Evolutionary conservation across 2,113 vertebrate species (phyloP), one percentile per base, ranked within the genome.

Genomic region (Melospiza georgiana): DNA sequence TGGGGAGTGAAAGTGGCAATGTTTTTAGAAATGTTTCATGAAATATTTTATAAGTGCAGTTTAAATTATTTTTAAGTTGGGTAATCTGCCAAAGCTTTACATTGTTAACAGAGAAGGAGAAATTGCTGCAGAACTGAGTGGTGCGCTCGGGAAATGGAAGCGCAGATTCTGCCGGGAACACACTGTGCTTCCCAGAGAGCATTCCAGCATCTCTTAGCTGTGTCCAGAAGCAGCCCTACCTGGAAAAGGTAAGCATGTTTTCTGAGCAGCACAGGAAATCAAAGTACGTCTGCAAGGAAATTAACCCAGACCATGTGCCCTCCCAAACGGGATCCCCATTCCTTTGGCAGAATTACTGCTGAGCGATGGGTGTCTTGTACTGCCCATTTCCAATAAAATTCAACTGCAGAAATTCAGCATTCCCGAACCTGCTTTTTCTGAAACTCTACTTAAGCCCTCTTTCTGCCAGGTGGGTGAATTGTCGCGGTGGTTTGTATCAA

Each of bases 21-120:
- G 94, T 94, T 91, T 93, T 87, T 37, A 96, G 91, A 95, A 96
- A 89, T 88, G 85, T 95, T 95, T 94, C 76, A 88, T 96, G 93
- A 95, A 94, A 94, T 95, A 95, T 95, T 96, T 96, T 85, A 95
- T 94, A 93, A 94, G 89, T 52, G 93, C 87, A 91, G 93, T 96
- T 95, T 93, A 94, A 96, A 92, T 95, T 94, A 95, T 96, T 95
- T 94, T 91, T 81, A 95, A 91, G 85, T 77, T 86, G 95, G 91
- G 54, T 96, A 92, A 95, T 93, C 72, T 96, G 96, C 95, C 96
- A 94, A 37, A 68, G 81, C 91, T 94, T 93, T 94, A 92, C 84
- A 59, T 71, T 87, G 91, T 93, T 93, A 91, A 76, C 84, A 81
- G 85, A 88, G 93, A 49, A 89, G 51, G 66, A 77, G 92, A 89